phyloP scores from a whole-genome alignment of 2,113 vertebrate species.

The Hymenochirus boettgeri region DNA sequence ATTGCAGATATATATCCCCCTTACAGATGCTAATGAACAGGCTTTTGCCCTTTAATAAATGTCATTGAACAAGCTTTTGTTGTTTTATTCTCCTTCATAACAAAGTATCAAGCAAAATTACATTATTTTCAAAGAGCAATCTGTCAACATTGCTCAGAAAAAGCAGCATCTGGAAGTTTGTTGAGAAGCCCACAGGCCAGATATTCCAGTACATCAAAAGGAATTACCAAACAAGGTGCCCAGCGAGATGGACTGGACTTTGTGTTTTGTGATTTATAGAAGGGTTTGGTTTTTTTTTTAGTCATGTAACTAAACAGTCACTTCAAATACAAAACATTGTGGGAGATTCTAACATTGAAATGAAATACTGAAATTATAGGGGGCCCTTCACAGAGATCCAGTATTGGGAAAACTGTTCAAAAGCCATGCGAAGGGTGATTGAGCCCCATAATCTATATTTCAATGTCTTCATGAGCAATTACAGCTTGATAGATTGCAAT shows the following conservation, averaged over 20 bases:
- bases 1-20: conserved; percentile 20
- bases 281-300: no score
- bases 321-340: no score
- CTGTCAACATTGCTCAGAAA: conserved; percentile 36
- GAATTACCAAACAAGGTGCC: conserved; percentile 27
- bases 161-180: conserved; percentile 9
- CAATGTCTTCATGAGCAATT: no score
- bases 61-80: conserved; percentile 36
- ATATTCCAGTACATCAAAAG: conserved; percentile 30
- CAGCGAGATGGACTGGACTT: conserved; percentile 10
- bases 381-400: no score
- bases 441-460: no score
- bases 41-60: conserved; percentile 31
- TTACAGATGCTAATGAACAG: conserved; percentile 27
- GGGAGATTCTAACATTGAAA: no score
- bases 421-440: no score
- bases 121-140: conserved; percentile 35
- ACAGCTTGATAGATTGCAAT: no score
- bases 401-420: no score
- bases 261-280: no score
- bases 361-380: no score
- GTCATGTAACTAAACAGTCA: no score
- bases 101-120: conserved; percentile 29
- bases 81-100: conserved; percentile 23
- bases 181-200: conserved; percentile 7